Evolutionary conservation across 35 echinoderm and acorn worm genomes (phyloP), one percentile per base, ranked within the genome.

Genomic region (Holothuria glaberrima): DNA sequence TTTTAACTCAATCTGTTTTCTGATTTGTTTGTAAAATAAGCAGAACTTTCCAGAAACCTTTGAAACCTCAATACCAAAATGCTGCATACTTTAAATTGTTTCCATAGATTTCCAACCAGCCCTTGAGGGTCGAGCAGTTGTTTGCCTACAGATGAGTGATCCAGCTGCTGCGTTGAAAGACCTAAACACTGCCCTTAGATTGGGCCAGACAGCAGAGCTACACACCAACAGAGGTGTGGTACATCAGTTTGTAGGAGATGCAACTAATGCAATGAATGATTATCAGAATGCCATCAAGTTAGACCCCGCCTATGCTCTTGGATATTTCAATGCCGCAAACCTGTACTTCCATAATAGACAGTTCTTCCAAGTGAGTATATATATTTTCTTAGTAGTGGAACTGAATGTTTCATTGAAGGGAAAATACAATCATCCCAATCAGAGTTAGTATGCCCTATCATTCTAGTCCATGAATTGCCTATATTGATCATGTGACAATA

Each of bases 101-200:
- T 84, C 33, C 0, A 18, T 38, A 95, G 97, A 99, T 46, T 99
- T 94, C 91, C 65, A 89, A 5, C 91, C 97, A 62, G 97, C 97
- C 56, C 77, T 99, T 17, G 97, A 99, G 76, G 97, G 97, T 2
- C 65, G 97, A 44, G 91, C 97, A 4, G 80, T 99, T n/a, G 91
- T 99, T 9, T 99, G 93, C 58, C 91, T 99, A 17, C 97, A 99
- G 75, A 99, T 99, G 97, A 99, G 88, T 35, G 89, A 99, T 88
- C 91, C 97, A 9, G 82, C 68, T 18, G 93, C 97, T 17, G 97
- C 97, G 12, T 76, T 99, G 32, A 83, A 90, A 22, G 97, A 99
- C 61, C 75, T 99, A 26, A 99, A 99, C 57, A 63, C 82, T 17
- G 97, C 97, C 75, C 61, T 99, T 44, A 92, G 91, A 70, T 24